A percentile compares a stretch with the other conserved stretches of the same genome.
phyloP scores from a whole-genome alignment of 2,888 invertebrate species.

The Cheilosia vulpina region DNA sequence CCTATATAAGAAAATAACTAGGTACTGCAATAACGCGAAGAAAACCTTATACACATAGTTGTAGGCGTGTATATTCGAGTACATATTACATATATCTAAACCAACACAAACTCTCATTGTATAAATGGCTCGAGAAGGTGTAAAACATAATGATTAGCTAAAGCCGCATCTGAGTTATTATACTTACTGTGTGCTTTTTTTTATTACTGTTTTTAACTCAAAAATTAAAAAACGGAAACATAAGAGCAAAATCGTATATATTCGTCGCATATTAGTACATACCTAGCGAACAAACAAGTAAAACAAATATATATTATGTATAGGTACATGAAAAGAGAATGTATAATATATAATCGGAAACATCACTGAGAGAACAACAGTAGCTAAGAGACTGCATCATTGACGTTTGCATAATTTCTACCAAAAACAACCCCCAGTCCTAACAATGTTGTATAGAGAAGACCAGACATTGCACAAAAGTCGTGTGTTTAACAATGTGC shows the following conservation, averaged over 20 bases:
- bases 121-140: slow-evolving; percentile 38
- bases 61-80: too few species aligned
- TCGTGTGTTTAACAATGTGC: slow-evolving; percentile 73
- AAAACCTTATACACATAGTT: not conserved
- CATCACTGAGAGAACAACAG: slow-evolving; percentile 70
- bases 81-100: slow-evolving; percentile 6
- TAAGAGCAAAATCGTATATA: slow-evolving; percentile 53
- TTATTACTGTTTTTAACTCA: slow-evolving; percentile 28
- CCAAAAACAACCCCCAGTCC: slow-evolving; percentile 45
- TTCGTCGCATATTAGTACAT: slow-evolving; percentile 61
- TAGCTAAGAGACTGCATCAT: slow-evolving; percentile 69
- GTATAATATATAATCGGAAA: slow-evolving; percentile 39
- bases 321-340: slow-evolving; percentile 31
- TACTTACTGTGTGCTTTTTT: slow-evolving; percentile 40
- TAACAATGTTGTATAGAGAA: slow-evolving; percentile 41
- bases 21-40: slow-evolving; percentile 45
- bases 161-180: slow-evolving; percentile 50
- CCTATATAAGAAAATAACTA: slow-evolving; percentile 54
- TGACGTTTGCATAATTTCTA: slow-evolving; percentile 67
- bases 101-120: slow-evolving; percentile 43
- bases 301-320: slow-evolving; percentile 22
- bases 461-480: slow-evolving; percentile 65
- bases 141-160: slow-evolving; percentile 19
- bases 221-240: slow-evolving; percentile 14
- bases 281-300: slow-evolving; percentile 52